Evolutionary conservation across 2,888 invertebrate genomes (phyloP), one percentile per base, ranked within the genome.

Genomic region (Osmoderma eremita): DNA sequence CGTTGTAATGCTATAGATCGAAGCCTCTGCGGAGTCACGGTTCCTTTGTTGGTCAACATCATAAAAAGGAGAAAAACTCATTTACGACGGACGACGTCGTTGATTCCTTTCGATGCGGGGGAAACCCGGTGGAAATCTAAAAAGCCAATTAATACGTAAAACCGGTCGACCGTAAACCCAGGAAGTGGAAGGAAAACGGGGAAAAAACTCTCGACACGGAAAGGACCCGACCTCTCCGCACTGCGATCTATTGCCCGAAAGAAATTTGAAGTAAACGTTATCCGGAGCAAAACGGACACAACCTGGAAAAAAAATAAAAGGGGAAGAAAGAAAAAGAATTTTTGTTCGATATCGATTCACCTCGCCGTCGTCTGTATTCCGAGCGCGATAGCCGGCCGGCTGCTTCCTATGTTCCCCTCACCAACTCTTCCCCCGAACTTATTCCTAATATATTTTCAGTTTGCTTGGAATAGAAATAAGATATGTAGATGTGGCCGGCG

Each of bases 401-500:
- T 48, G 48, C 18, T 48, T 18, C n/a, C 48, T 12, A 18, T 48
- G 20, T 48, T 12, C 48, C 12, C 68, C 66, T 64, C 18, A 12
- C 17, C 12, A 8, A 48, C 56, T 66, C 69, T 67, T 67, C 70
- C 70, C 56, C 68, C 72, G 74, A 72, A 72, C 73, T 72, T 70
- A 68, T 71, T 73, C 73, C 73, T 72, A 72, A 73, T 75, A 74
- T 73, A 75, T 76, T 73, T 73, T 71, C 69, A 71, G 71, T 68
- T 71, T 69, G 56, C 65, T 69, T 70, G 70, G 67, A 71, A 73
- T 71, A 51, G 72, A 72, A 73, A 73, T 74, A 74, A 75, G 74
- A 74, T 75, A 76, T 75, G 75, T 73, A 75, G 75, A 76, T 75
- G 73, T 70, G 72, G 73, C 73, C 75, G 56, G 56, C 41, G 56